Evolutionary conservation across 2,797 vertebrate genomes (phyloP), one percentile per base, ranked within the genome.

Genomic region (Sebastes iracundus): DNA sequence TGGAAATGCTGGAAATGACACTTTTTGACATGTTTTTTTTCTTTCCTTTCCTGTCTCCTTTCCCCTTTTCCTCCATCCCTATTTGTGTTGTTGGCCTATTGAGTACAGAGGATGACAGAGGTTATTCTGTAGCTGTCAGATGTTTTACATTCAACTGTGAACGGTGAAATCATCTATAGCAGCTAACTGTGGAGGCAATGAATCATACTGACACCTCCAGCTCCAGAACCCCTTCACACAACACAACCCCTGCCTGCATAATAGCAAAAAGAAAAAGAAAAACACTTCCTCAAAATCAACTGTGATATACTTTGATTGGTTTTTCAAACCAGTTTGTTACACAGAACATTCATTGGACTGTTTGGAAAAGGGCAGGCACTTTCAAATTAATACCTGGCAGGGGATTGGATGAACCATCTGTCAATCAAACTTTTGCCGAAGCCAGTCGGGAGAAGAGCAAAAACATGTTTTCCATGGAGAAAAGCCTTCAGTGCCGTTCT

Each of bases 141-240:
- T 76, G 82, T 71, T 76, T 83, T 66, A 77, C 63, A 3, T 42
- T 33, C n/a, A 72, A 23, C 68, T 73, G 68, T 86, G 77, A 80
- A 77, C 30, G 2, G 33, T 82, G 56, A 85, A 66, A 55, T 80
- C 77, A 83, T 70, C 46, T n/a, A 9, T 63, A 56, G 67, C 72
- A 72, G 75, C 67, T 33, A 14, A 32, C 79, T 69, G 61, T 58
- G 27, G 64, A 65, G 12, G 2, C 30, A 64, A 3, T 79, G 35
- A 64, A 74, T 83, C 42, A 73, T 22, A 12, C 27, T 63, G 56
- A 67, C 59, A 38, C 32, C 22, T 65, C 22, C 14, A 33, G 16
- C 28, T 58, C 32, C 73, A 60, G 33, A 46, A 46, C 20, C 3
- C 63, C 42, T 1, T 62, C 14, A 32, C n/a, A 30, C 55, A 63